These are phyloP conservation scores for Papilio demoleus DNA, from an alignment of 2,888 invertebrate species.

Conservation along the genomic window DNA sequence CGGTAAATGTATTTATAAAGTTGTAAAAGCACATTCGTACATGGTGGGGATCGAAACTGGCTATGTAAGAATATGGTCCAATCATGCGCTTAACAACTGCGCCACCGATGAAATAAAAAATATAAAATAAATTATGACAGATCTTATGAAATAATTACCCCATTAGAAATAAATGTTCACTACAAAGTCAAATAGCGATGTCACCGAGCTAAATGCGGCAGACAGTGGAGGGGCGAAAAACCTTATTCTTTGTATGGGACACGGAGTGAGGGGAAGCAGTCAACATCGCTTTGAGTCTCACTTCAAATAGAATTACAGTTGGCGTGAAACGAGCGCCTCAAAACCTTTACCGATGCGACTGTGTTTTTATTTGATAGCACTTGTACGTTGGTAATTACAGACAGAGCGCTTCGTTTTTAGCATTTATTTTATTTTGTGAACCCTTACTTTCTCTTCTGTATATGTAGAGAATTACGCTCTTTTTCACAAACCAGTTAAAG, in stretches of 20 bases:
- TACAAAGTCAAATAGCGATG: constrained; percentile 29
- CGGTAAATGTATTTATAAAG: no score
- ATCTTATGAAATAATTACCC: not conserved
- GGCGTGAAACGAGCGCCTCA: constrained; percentile 64
- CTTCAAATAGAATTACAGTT: constrained; percentile 70
- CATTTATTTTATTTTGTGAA: constrained; percentile 45
- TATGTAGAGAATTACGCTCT: constrained; percentile 27
- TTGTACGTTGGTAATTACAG: constrained; percentile 67
- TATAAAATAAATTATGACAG: not conserved
- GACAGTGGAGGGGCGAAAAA: constrained; percentile 35
- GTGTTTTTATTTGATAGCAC: constrained; percentile 67
- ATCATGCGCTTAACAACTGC: no score
- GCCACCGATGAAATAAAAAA: no score
- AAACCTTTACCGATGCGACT: constrained; percentile 63
- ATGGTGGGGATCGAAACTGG: no score
- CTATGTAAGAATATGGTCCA: no score
- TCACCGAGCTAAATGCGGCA: constrained; percentile 34
- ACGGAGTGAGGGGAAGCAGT: constrained; percentile 43
- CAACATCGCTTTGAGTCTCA: constrained; percentile 66
- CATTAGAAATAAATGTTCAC: constrained; percentile 14
- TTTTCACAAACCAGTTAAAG: constrained; percentile 7
- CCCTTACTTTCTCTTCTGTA: constrained; percentile 41
- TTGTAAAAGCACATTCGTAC: no score
- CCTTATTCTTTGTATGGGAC: constrained; percentile 41
- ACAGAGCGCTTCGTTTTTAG: constrained; percentile 46